A percentile compares a stretch with the other conserved stretches of the same genome.
Conservation (phyloP, 1,140 invertebrate genomes). For the Drosophila tropicalis region DNA sequence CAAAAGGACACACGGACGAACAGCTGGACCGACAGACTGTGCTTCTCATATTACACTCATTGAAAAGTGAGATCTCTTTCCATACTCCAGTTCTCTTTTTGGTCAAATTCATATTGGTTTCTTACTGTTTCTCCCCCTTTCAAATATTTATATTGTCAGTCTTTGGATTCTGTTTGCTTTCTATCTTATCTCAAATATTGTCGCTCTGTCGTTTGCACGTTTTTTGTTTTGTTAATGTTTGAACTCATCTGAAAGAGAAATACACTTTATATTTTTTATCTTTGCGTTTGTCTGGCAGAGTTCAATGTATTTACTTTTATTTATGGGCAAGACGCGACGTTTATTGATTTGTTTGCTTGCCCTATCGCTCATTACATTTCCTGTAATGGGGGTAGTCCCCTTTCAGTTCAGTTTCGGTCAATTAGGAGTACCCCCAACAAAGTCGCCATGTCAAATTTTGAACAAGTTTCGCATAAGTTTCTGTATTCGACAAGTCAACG, state of each 20-base stretch:
- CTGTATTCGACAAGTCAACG: neutral
- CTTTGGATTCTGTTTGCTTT: neutral
- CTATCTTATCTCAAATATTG: conserved; percentile 9
- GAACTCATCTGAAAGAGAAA: neutral
- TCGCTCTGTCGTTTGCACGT: neutral
- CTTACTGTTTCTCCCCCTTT: neutral
- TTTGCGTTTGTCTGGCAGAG: neutral
- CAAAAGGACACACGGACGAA: too few species aligned
- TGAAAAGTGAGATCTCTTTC: too few species aligned
- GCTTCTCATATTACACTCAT: too few species aligned
- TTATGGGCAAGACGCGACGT: conserved; percentile 3
- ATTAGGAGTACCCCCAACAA: neutral
- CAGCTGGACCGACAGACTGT: too few species aligned
- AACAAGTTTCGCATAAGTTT: neutral
- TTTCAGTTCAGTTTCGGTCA: neutral
- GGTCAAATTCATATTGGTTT: neutral
- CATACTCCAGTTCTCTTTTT: too few species aligned
- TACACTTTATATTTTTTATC: conserved; percentile 3
- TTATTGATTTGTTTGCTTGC: conserved; percentile 11
- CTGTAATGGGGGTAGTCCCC: neutral
- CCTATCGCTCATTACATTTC: conserved; percentile 4
- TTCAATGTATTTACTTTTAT: conserved; percentile 10
- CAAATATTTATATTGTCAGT: neutral
- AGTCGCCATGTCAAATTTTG: too few species aligned
- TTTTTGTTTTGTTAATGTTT: neutral